Evolutionary conservation across 2,888 invertebrate genomes (phyloP), one percentile per base, ranked within the genome.

Genomic region (Isoperla grammatica): DNA sequence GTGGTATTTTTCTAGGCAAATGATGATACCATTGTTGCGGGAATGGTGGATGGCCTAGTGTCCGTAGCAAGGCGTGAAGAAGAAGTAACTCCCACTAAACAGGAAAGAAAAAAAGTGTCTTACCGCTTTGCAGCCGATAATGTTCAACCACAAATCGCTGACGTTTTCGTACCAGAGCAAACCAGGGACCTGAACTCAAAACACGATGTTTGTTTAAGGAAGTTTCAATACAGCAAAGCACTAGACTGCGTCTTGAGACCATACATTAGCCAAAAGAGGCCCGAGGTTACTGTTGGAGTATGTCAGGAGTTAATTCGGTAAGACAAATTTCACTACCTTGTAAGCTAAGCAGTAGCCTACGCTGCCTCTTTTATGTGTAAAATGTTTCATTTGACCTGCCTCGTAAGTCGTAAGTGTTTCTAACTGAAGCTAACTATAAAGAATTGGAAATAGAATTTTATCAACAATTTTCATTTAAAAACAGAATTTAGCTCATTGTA

Each of bases 11-110:
- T 58, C 2, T 40, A 63, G 63, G 49, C 62, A 23, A 48, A 49
- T 71, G 93, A 97, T 76, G 87, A 90, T 70, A 86, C 90, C 0
- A 71, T 98, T 63, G 93, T 88, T 6, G 92, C 89, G 22, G 98
- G 97, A 20, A 91, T 95, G 87, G 85, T 90, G 8, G 94, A 95
- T 76, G 96, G 96, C 46, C 79, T 95, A 46, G 83, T 98, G 64
- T 93, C 94, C 8, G 85, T 97, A 61, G 85, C 87, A 69, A 84
- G 89, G 71, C 80, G 89, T 71, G 88, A 88, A 69, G 81, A 84
- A 63, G 79, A 79, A 48, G 66, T 70, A 2, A 72, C 75, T 62
- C 73, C 69, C 53, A 70, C 66, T 1, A 72, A 72, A 63, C 68
- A 69, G 59, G 73, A 73, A 64, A 73, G 69, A 43, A 80, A 80